Percentiles rank a stretch among this genome's conserved stretches.
Evolutionary conservation across 2,888 invertebrate species (phyloP).

Genomic region (Euspilapteryx auroguttella): DNA sequence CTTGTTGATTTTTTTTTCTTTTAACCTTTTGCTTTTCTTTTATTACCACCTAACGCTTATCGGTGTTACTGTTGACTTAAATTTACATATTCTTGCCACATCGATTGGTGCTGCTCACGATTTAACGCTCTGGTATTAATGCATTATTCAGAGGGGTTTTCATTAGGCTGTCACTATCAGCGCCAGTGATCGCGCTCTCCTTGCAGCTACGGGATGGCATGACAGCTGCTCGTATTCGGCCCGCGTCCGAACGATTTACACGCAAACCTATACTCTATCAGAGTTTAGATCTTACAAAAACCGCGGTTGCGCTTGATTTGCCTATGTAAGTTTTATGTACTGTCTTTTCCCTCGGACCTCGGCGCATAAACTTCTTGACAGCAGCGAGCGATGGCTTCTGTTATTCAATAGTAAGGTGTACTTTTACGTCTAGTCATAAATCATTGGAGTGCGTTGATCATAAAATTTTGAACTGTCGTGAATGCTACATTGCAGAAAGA

Average conservation of each 20-base stretch:
- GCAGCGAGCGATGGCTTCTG: too few relatives aligned
- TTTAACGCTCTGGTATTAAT: constrained; percentile 59
- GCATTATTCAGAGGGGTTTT: constrained; percentile 60
- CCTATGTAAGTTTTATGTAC: too few relatives aligned
- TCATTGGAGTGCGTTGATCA: constrained; percentile 1
- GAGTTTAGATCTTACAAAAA: too few relatives aligned
- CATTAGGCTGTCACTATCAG: constrained; percentile 54
- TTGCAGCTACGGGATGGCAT: constrained; percentile 56
- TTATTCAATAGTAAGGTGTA: constrained; percentile 1
- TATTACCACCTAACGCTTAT: constrained; percentile 46
- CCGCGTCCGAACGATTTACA: constrained; percentile 16
- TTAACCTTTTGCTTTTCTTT: too few relatives aligned
- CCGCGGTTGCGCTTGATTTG: too few relatives aligned
- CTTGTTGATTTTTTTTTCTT: too few relatives aligned
- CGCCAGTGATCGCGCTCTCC: constrained; percentile 50
- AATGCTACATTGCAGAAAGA: constrained; percentile 1
- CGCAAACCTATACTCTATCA: constrained; percentile 24
- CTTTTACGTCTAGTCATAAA: constrained; percentile 1
- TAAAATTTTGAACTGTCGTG: constrained; percentile 2
- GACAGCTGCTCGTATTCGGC: constrained; percentile 48
- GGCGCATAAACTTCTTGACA: too few relatives aligned
- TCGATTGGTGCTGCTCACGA: constrained; percentile 54
- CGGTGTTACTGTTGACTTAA: constrained; percentile 40
- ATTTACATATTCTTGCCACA: constrained; percentile 51
- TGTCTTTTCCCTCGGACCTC: too few relatives aligned